Percentiles rank a stretch among this genome's conserved stretches.
phyloP scores from a whole-genome alignment of 2,888 invertebrate species.

The Rotaria socialis region DNA sequence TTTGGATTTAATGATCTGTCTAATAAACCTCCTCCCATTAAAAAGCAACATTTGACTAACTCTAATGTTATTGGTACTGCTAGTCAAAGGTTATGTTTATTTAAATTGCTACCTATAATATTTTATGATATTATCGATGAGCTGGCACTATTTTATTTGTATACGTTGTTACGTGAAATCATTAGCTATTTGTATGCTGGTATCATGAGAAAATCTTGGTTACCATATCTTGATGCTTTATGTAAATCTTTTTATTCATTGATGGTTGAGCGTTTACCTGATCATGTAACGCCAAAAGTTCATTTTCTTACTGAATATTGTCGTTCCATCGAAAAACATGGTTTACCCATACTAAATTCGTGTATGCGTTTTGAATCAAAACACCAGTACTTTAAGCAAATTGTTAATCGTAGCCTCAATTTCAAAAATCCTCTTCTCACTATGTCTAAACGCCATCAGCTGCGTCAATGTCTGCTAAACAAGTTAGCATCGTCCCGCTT shows the following conservation, averaged over 20 bases:
- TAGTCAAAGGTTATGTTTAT: no score
- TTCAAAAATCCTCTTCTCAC: background rate
- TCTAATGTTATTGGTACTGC: background rate
- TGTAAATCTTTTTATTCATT: background rate
- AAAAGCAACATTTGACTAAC: background rate
- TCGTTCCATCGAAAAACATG: background rate
- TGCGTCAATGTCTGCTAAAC: background rate
- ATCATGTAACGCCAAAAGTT: background rate
- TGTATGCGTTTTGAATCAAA: background rate
- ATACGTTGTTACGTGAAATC: background rate
- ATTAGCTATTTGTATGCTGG: background rate
- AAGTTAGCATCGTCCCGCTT: background rate
- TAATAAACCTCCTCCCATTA: background rate
- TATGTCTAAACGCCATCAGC: background rate
- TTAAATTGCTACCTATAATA: no score
- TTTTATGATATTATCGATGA: no score
- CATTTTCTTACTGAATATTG: background rate
- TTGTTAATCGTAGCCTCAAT: background rate
- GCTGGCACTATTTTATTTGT: background rate
- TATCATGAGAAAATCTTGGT: background rate
- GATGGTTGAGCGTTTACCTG: background rate
- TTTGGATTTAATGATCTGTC: background rate
- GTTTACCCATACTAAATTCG: background rate
- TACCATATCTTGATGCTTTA: background rate
- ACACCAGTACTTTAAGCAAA: background rate